These are phyloP conservation scores for Ichneumoninae sp. DNA, from an alignment of 2,888 invertebrate genomes.

Conservation along the genomic window DNA sequence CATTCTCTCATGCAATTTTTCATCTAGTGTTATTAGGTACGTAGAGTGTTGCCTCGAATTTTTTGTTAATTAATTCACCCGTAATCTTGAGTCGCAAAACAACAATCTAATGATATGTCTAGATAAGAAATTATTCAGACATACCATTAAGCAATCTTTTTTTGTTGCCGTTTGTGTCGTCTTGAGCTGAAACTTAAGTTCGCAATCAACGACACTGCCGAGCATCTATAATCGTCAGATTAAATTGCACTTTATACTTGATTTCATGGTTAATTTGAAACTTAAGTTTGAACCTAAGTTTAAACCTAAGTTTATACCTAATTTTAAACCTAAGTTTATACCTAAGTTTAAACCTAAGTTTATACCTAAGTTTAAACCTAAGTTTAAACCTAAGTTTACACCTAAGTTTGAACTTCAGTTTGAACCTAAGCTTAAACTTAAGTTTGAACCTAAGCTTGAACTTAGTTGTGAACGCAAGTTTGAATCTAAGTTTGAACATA, in stretches of 20 bases:
- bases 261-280: background rate
- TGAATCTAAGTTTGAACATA: background rate
- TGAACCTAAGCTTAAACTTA: background rate
- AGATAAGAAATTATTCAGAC: background rate
- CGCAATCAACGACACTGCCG: background rate
- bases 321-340: background rate
- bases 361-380: background rate
- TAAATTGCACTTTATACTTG: background rate
- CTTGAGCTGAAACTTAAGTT: background rate
- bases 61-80: slow-evolving; percentile 14
- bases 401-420: background rate
- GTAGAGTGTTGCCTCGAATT: slow-evolving; percentile 38
- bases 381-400: background rate
- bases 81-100: background rate
- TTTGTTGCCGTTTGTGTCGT: background rate
- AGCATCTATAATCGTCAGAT: background rate
- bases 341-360: background rate
- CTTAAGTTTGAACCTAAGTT: background rate
- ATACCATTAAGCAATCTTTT: background rate
- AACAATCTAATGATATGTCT: too few species aligned
- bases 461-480: background rate
- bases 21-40: slow-evolving; percentile 51
- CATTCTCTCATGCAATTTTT: background rate
- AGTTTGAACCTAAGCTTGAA: background rate
- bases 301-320: background rate